These are phyloP conservation scores for Enteromius unitaeniatus DNA, from an alignment of 2,797 vertebrate species.

Conservation along the genomic window DNA sequence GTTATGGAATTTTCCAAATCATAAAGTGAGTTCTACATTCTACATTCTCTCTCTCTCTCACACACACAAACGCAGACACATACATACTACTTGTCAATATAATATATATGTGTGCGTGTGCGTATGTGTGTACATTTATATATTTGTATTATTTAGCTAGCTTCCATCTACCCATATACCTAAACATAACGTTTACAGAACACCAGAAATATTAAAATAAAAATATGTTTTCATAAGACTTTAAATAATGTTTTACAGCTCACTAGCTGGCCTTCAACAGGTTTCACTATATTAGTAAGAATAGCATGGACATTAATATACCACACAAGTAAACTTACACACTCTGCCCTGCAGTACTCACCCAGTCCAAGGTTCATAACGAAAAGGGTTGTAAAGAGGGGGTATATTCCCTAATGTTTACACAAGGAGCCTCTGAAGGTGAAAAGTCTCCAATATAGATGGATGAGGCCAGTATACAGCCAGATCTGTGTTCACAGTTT, in stretches of 20 bases:
- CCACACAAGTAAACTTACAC: background rate
- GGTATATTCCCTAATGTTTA: constrained; percentile 24
- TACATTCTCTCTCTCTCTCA: background rate
- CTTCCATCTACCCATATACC: background rate
- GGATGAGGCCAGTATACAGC: background rate
- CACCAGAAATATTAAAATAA: background rate
- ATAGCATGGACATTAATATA: background rate
- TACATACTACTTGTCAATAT: background rate
- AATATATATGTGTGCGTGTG: too few species aligned
- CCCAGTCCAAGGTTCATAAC: constrained; percentile 41
- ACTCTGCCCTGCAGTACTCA: constrained; percentile 1
- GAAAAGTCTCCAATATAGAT: constrained; percentile 33
- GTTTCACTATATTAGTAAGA: background rate
- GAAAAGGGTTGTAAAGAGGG: background rate
- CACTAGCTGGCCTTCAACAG: background rate
- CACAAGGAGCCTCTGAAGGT: constrained; percentile 40
- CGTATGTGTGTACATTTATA: background rate
- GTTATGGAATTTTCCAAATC: constrained; percentile 47
- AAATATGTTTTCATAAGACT: background rate
- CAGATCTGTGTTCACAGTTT: constrained; percentile 8
- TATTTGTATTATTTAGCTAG: background rate
- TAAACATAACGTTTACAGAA: background rate
- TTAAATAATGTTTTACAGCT: background rate
- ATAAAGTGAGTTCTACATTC: constrained; percentile 1
- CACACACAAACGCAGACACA: background rate